Conservation (phyloP, 2,888 invertebrate genomes). For the Pristionchus mayeri region DNA sequence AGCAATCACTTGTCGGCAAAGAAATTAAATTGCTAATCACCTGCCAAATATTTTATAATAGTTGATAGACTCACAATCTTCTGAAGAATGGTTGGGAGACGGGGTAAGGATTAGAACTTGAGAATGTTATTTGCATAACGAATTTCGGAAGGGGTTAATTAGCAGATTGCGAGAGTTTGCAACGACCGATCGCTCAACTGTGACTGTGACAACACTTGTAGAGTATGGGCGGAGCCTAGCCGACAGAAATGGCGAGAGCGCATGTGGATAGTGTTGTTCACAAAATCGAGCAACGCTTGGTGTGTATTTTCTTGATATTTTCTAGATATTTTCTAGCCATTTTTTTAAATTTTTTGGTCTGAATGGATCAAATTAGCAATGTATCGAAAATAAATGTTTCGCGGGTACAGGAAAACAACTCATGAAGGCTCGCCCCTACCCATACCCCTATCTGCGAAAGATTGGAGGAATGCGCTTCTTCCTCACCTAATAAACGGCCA, state of each 20-base stretch:
- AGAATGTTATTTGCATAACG: neutral
- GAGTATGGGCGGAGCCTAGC: neutral
- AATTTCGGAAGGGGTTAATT: neutral
- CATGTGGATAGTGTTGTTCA: neutral
- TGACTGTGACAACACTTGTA: neutral
- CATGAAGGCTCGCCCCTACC: neutral
- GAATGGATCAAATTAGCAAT: no score
- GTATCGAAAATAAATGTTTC: no score
- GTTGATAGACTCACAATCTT: neutral
- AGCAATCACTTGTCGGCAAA: neutral
- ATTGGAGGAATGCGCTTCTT: neutral
- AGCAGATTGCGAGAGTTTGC: neutral
- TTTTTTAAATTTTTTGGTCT: no score
- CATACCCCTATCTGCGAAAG: neutral
- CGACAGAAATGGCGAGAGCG: neutral
- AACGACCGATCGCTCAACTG: neutral
- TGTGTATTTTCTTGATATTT: neutral
- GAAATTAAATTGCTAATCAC: no score
- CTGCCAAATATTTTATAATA: neutral
- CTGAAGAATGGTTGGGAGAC: neutral
- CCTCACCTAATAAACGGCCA: conserved; percentile 1
- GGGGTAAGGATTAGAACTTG: conserved; percentile 13
- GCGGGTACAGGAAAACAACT: neutral
- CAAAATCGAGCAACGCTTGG: neutral
- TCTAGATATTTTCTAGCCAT: no score